Evolutionary conservation across 2,888 invertebrate genomes (phyloP), one percentile per base, ranked within the genome.

Genomic region (Sinopyrophorus schimmeli): DNA sequence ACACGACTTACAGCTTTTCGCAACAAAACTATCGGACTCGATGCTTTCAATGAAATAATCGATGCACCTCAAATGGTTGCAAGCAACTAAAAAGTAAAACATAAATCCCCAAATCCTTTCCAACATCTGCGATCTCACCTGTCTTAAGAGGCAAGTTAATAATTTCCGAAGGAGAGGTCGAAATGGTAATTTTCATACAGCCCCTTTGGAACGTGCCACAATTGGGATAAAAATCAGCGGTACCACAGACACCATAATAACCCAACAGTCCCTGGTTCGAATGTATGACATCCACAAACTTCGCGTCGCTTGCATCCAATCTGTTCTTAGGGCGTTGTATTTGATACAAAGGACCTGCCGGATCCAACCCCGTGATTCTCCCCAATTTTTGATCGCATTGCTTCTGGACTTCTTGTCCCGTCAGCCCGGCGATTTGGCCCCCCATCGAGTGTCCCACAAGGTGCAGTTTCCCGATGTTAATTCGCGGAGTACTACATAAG

Each of bases 171-270:
- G 27, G 27, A 6, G 18, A 6, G 16, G 20, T 26, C 2, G 10
- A 3, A 2, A 15, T 3, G 3, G 4, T 10, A 16, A 20, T 7
- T 35, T 15, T 11, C 2, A 17, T 6, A 21, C 47, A 47, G 1
- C 40, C 27, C 1, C 27, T 20, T 26, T 47, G 47, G 11, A 14
- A 17, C 1, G 18, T n/a, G 5, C 47, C 47, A 27, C 47, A 32
- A 7, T 47, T 47, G 1, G 32, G 32, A 15, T 27, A 40, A 31
- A 47, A 47, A 12, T 47, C 47, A 15, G 16, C 34, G 11, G n/a
- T 10, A n/a, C 47, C 47, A 5, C 30, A 32, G 7, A 2, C 15
- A 9, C 32, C 26, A 4, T 14, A 5, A 9, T 32, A 47, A 5
- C 47, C 4, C 5, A 1, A 3, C 14, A 6, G 5, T n/a, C n/a